Percentiles rank a stretch among this genome's conserved stretches.
phyloP scores from a whole-genome alignment of 2,113 vertebrate genomes.

The Lipophrys pholis region DNA sequence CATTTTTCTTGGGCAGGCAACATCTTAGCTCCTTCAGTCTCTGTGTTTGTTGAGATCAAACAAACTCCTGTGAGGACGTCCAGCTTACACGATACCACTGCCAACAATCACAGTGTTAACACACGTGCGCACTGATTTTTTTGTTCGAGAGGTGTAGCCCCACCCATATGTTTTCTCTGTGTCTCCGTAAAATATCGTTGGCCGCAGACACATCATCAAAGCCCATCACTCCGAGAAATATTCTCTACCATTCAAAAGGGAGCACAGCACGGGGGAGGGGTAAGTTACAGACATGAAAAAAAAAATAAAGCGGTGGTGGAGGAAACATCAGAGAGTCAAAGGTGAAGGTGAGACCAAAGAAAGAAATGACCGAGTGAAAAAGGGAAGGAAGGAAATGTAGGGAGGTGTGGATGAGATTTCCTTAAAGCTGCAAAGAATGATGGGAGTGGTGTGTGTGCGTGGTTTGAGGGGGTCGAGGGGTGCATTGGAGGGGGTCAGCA shows the following conservation, averaged over 20 bases:
- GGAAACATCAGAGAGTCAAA: constrained; percentile 16
- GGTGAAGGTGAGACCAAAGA: constrained; percentile 8
- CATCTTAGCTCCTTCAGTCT: constrained; percentile 7
- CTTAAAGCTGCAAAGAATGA: constrained; percentile 55
- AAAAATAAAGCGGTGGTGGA: background rate
- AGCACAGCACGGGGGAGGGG: constrained; percentile 3
- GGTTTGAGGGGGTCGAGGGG: background rate
- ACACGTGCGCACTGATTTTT: background rate
- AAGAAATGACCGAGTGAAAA: constrained; percentile 21
- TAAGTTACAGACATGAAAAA: background rate
- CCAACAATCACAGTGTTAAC: background rate
- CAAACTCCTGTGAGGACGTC: background rate
- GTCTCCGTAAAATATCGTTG: constrained; percentile 52
- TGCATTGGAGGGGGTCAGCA: constrained; percentile 16
- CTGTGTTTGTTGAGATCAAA: background rate
- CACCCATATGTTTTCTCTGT: constrained; percentile 27
- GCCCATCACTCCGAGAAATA: constrained; percentile 24
- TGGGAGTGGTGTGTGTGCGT: constrained; percentile 16
- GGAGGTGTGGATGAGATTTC: constrained; percentile 59
- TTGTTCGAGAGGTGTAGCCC: constrained; percentile 4
- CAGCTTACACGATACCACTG: background rate
- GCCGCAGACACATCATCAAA: constrained; percentile 64
- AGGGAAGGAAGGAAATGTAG: constrained; percentile 52
- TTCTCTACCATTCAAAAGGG: constrained; percentile 26
- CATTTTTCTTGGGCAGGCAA: background rate